These are phyloP conservation scores for Stenopsyche tienmushanensis DNA, from an alignment of 1,140 invertebrate genomes.

Conservation along the genomic window DNA sequence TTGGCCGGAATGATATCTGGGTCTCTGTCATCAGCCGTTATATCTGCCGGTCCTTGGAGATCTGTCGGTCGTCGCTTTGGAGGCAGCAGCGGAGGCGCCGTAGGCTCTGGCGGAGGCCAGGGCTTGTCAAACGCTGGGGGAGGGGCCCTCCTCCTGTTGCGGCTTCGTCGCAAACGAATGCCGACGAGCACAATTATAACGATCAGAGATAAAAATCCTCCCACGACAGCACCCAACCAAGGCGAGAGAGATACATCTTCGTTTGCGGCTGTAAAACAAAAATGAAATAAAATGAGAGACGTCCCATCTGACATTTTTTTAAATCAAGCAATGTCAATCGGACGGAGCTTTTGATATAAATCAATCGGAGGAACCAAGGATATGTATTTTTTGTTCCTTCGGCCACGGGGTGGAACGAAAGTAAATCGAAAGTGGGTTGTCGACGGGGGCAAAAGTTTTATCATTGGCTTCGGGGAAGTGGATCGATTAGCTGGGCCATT, in stretches of 20 bases:
- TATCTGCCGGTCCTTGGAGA: conserved; percentile 36
- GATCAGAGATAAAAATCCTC: conserved; percentile 29
- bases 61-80: background rate
- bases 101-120: conserved; percentile 12
- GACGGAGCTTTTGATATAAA: too few species aligned
- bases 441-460: conserved; percentile 5
- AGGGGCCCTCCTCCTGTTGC: conserved; percentile 1
- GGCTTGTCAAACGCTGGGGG: conserved; percentile 18
- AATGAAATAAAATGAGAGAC: background rate
- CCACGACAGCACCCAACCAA: conserved; percentile 32
- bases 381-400: too few species aligned
- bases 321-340: background rate
- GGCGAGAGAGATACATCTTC: conserved; percentile 2
- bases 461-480: background rate
- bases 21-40: conserved; percentile 53
- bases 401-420: background rate
- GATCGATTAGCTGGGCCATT: conserved; percentile 18
- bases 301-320: background rate
- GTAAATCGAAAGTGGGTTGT: background rate
- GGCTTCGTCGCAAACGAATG: conserved; percentile 2
- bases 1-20: conserved; percentile 73
- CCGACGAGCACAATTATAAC: conserved; percentile 6
- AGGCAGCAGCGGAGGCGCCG: background rate
- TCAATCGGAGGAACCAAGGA: too few species aligned
- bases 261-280: conserved; percentile 21